Evolutionary conservation across 2,888 invertebrate species (phyloP), one percentile per base, ranked within the genome.

Genomic region (Polydrusus pterygomalis): DNA sequence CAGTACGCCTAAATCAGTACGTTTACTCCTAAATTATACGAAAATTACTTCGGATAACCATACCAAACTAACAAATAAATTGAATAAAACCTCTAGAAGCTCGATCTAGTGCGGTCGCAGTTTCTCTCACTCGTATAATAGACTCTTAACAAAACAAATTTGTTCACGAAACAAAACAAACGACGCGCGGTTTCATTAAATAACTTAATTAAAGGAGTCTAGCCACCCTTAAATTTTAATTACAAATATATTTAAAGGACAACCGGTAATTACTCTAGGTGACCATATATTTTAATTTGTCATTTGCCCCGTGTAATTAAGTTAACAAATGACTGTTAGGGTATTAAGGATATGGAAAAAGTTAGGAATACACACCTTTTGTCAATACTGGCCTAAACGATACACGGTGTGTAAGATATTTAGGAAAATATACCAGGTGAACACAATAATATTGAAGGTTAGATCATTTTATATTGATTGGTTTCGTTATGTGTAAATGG

Each of bases 251-350:
- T 72, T 65, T 72, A 56, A 58, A 45, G 34, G 45, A 45, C 56
- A 72, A 72, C 60, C 77, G 38, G 68, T 77, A 77, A 77, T 70
- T 63, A 69, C 62, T n/a, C n/a, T 60, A 45, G 34, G 62, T 72
- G 62, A 30, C 72, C 76, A 77, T 77, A 77, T 73, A 77, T 73
- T 77, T 77, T 77, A 77, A 77, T 77, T 73, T 73, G 73, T 77
- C 73, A 77, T 77, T 76, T 51, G 56, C 56, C 20, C 40, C 13
- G 30, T n/a, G 73, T 77, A 77, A 77, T 77, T 77, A 77, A 77
- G 58, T 64, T 73, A 70, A 77, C 60, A 58, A 77, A 77, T 73
- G 73, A 65, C 77, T 77, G 30, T 77, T 49, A 69, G 70, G 49
- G 18, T 54, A 38, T 38, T 49, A 68, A 43, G 54, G 17, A 38